These are phyloP conservation scores for Whitmania pigra DNA, from an alignment of 1,140 invertebrate genomes.

Conservation along the genomic window DNA sequence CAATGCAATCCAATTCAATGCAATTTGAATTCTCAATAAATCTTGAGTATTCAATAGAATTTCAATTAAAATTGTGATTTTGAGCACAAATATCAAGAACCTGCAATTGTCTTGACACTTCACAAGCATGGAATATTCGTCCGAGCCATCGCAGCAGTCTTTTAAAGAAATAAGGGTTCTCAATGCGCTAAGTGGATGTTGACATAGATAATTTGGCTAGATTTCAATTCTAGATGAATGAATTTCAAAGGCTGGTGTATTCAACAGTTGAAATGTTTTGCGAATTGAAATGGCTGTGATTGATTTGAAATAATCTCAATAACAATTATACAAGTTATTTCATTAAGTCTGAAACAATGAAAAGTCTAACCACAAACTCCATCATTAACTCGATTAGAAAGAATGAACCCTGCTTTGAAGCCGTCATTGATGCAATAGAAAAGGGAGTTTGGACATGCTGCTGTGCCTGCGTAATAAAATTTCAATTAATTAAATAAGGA, in stretches of 20 bases:
- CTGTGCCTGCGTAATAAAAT: conserved; percentile 54
- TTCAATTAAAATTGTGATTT: not conserved
- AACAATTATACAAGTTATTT: conserved; percentile 11
- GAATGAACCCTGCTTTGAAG: conserved; percentile 62
- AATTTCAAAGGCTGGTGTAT: not conserved
- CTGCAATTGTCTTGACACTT: conserved; percentile 43
- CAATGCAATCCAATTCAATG: too few relatives aligned
- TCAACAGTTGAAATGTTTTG: too few relatives aligned
- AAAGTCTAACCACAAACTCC: conserved; percentile 68
- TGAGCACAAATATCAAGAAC: conserved; percentile 30
- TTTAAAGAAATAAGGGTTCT: too few relatives aligned
- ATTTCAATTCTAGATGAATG: not conserved
- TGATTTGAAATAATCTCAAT: not conserved
- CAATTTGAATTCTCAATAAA: too few relatives aligned
- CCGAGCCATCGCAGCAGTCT: conserved; percentile 94
- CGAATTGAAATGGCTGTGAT: too few relatives aligned
- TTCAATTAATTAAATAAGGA: conserved; percentile 24
- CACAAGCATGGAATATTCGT: conserved; percentile 59
- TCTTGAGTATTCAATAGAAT: not conserved
- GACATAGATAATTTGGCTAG: too few relatives aligned
- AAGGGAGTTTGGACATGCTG: conserved; percentile 69
- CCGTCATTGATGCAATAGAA: conserved; percentile 89
- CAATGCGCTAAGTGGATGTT: too few relatives aligned
- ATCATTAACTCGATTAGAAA: conserved; percentile 84
- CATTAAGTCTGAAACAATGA: conserved; percentile 16